Evolutionary conservation across 2,888 invertebrate genomes (phyloP).

Genomic region (Apotomis capreana): DNA sequence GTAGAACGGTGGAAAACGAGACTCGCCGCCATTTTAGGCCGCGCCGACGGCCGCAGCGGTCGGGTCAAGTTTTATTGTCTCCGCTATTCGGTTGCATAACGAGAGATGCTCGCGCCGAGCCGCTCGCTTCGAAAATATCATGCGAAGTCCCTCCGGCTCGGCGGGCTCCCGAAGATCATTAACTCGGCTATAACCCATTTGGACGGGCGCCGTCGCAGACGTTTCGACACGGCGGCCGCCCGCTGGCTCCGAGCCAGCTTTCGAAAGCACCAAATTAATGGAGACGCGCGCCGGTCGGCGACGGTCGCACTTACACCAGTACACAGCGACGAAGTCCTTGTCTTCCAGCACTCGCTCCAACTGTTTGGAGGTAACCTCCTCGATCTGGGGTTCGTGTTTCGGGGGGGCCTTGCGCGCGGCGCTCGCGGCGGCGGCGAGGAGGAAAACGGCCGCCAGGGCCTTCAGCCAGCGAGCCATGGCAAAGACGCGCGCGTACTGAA

Average conservation of each 20-base stretch:
- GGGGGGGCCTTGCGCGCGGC: slow-evolving; percentile 75
- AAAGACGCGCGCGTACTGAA: slow-evolving; percentile 80
- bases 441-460: slow-evolving; percentile 79
- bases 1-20: slow-evolving; percentile 76
- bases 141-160: slow-evolving; percentile 53
- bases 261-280: slow-evolving; percentile 59
- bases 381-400: slow-evolving; percentile 90
- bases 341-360: slow-evolving; percentile 94
- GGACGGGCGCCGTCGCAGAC: slow-evolving; percentile 72
- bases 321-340: slow-evolving; percentile 97
- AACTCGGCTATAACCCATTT: slow-evolving; percentile 76
- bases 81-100: slow-evolving; percentile 77
- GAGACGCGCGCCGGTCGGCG: slow-evolving; percentile 59
- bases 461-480: slow-evolving; percentile 82
- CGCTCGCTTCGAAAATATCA: slow-evolving; percentile 70
- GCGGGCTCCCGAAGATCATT: slow-evolving; percentile 72
- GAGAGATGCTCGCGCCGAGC: slow-evolving; percentile 57
- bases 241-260: slow-evolving; percentile 63
- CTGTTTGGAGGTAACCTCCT: slow-evolving; percentile 96
- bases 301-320: slow-evolving; percentile 93
- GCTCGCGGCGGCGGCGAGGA: slow-evolving; percentile 80
- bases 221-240: slow-evolving; percentile 68
- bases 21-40: slow-evolving; percentile 81
- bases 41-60: slow-evolving; percentile 69
- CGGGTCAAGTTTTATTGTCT: slow-evolving; percentile 82